Evolutionary conservation across 2,888 invertebrate genomes (phyloP), one percentile per base, ranked within the genome.

Genomic region (Netelia virgata): DNA sequence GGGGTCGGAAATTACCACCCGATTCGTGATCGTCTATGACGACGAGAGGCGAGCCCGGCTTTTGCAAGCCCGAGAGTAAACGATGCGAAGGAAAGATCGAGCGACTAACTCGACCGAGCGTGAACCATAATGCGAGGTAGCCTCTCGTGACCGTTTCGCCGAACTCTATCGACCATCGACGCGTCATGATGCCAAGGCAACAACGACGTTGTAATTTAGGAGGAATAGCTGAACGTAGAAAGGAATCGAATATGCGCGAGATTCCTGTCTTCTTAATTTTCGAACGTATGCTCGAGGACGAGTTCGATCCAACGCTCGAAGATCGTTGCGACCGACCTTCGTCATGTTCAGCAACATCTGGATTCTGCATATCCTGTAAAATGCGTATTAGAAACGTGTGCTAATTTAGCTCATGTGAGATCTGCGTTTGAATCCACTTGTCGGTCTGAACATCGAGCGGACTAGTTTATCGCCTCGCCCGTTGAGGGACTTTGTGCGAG

Each of bases 61-160:
- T 41, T 72, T 76, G 69, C 57, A 66, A 66, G 82, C 47, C 57
- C 20, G 63, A 61, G 72, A 73, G 78, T 36, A 57, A 78, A 69
- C 73, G 78, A 83, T 78, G 78, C 74, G 69, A 79, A 70, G 57
- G 83, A 83, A 41, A 73, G 57, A 79, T 20, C 47, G 72, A 66
- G 61, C 69, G 68, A 55, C 73, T 68, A 53, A 78, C 43, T 78
- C 90, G 90, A 85, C 90, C 87, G 89, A 92, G 92, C 91, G 90
- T 92, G 92, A 92, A 90, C 90, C 91, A 90, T 90, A 90, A 90
- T 90, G 88, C 89, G 89, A 88, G 77, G 89, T 89, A 91, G 90
- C 91, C 92, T 91, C 88, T 92, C 92, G 89, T 92, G 91, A 91
- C 91, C 90, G 91, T 90, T 90, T 89, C 88, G 41, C 73, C 68